Conservation (phyloP, 2,113 vertebrate species). For the Serinus canaria region DNA sequence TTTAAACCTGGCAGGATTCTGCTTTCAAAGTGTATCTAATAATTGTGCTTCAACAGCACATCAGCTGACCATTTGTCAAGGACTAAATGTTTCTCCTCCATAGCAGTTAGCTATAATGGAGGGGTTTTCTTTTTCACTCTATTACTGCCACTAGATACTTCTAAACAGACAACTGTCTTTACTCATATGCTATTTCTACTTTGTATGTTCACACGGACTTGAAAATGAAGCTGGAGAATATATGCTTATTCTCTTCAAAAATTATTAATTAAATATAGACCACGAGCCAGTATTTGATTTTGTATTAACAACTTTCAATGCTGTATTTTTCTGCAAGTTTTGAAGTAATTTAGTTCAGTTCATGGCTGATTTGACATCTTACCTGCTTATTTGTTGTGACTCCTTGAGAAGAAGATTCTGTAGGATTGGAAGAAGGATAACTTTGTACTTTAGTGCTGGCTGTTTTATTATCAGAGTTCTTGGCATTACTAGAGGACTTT, state of each 20-base stretch:
- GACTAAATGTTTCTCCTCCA: neutral
- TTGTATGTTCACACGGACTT: neutral
- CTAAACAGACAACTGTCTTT: neutral
- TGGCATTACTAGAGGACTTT: constrained; percentile 61
- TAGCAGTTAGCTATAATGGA: neutral
- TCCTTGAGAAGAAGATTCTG: constrained; percentile 62
- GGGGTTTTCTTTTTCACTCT: neutral
- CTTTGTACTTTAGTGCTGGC: constrained; percentile 41
- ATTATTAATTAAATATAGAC: neutral
- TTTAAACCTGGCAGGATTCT: neutral
- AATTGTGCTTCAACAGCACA: neutral
- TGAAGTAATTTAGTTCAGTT: neutral
- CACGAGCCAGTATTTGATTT: neutral
- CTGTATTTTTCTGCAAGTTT: neutral
- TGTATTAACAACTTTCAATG: neutral
- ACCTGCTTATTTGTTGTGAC: constrained; percentile 72
- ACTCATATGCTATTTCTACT: neutral
- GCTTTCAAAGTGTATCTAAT: neutral
- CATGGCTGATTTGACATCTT: neutral
- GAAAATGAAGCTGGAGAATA: neutral
- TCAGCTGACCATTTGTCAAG: neutral
- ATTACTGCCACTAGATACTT: neutral
- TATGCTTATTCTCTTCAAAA: neutral
- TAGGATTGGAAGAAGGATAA: constrained; percentile 27
- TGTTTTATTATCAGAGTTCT: constrained; percentile 65